Percentiles rank a stretch among this genome's conserved stretches.
phyloP scores from a whole-genome alignment of 2,888 invertebrate species.

The Flexamia atlantica region DNA sequence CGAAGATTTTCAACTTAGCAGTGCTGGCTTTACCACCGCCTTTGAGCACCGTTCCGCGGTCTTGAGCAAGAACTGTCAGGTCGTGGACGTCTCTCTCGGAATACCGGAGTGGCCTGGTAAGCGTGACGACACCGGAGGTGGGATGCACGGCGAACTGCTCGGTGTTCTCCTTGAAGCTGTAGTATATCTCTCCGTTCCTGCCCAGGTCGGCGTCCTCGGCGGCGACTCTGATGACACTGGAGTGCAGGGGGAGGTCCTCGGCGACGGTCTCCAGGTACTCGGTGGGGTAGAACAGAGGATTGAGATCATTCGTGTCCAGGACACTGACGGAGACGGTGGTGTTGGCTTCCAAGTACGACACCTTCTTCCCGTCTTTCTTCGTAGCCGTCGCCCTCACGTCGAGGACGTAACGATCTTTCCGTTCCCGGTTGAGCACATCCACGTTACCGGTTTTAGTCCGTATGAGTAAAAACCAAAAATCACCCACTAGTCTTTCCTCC shows the following conservation, averaged over 20 bases:
- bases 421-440: constrained; percentile 95
- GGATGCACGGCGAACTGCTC: constrained; percentile 96
- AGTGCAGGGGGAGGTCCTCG: constrained; percentile 92
- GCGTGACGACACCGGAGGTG: constrained; percentile 91
- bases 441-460: constrained; percentile 92
- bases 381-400: constrained; percentile 85
- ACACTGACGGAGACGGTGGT: constrained; percentile 87
- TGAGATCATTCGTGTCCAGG: constrained; percentile 93
- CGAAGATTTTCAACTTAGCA: constrained; percentile 86
- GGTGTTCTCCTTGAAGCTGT: constrained; percentile 90
- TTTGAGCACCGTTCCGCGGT: constrained; percentile 85
- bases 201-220: constrained; percentile 98
- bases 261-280: constrained; percentile 92
- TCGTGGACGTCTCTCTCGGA: constrained; percentile 84
- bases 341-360: constrained; percentile 74
- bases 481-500: constrained; percentile 92
- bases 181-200: constrained; percentile 97
- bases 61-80: constrained; percentile 89
- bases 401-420: constrained; percentile 89
- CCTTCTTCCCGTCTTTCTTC: constrained; percentile 78
- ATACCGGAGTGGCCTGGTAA: constrained; percentile 87
- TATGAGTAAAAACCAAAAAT: constrained; percentile 92
- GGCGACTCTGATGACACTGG: constrained; percentile 86
- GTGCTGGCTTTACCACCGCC: constrained; percentile 81
- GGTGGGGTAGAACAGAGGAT: constrained; percentile 94